Evolutionary conservation across 2,888 invertebrate species (phyloP).

Genomic region (Cephus nigrinus): DNA sequence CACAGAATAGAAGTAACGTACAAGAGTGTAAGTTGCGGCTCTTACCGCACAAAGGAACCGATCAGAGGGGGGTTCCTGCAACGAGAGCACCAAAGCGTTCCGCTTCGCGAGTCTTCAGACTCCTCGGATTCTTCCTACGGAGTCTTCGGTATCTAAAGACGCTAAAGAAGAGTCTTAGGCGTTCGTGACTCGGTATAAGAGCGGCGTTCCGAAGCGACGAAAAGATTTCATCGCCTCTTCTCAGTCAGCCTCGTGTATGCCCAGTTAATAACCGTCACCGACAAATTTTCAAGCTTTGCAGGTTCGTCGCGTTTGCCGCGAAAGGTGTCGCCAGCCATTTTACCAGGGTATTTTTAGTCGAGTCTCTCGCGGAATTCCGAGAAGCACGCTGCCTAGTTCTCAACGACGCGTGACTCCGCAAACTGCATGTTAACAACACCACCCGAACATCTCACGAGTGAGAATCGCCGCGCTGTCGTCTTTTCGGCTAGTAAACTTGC

Average conservation of each 20-base stretch:
- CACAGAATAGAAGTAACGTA: neutral
- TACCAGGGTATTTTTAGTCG: neutral
- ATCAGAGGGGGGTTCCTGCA: conserved; percentile 1
- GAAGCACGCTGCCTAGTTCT: conserved; percentile 30
- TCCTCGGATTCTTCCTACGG: neutral
- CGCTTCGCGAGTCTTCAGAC: conserved; percentile 1
- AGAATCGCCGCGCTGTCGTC: conserved; percentile 26
- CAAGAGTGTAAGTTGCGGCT: neutral
- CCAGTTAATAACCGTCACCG: neutral
- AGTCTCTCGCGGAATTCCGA: conserved; percentile 33
- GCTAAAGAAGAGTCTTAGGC: neutral
- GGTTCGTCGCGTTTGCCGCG: neutral
- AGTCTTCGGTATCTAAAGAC: neutral
- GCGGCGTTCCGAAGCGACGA: neutral
- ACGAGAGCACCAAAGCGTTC: conserved; percentile 9
- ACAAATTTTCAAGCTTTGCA: neutral
- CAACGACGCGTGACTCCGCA: conserved; percentile 58
- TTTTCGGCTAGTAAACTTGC: conserved; percentile 18
- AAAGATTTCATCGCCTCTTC: neutral
- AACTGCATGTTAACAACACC: conserved; percentile 51
- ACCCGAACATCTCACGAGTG: conserved; percentile 15
- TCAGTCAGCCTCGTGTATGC: neutral
- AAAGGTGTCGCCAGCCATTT: neutral
- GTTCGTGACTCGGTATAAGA: neutral
- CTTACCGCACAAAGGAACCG: conserved; percentile 8